These are phyloP conservation scores for Copidosoma floridanum DNA, from an alignment of 1,140 invertebrate species.

Conservation along the genomic window DNA sequence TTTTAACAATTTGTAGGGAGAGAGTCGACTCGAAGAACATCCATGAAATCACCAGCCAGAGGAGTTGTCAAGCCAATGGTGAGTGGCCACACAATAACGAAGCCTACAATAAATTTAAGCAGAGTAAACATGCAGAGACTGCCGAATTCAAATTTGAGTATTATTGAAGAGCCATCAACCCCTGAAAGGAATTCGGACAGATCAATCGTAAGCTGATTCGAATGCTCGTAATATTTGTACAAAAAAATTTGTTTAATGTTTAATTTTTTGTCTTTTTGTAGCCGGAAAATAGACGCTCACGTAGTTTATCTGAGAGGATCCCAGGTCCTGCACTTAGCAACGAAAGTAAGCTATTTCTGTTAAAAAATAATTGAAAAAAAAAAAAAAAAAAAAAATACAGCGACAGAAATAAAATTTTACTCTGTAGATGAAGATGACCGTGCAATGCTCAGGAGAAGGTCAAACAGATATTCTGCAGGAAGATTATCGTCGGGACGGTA, in stretches of 20 bases:
- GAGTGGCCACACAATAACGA: slow-evolving; percentile 52
- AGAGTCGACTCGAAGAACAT: slow-evolving; percentile 36
- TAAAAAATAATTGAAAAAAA: slow-evolving; percentile 2
- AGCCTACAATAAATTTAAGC: slow-evolving; percentile 52
- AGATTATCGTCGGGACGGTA: slow-evolving; percentile 30
- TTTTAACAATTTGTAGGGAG: slow-evolving; percentile 29
- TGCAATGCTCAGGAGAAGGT: slow-evolving; percentile 20
- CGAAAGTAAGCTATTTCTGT: slow-evolving; percentile 33
- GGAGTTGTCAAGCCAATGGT: slow-evolving; percentile 55
- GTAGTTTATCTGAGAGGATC: slow-evolving; percentile 42
- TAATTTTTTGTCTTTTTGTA: slow-evolving; percentile 14
- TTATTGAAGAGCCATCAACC: slow-evolving; percentile 42
- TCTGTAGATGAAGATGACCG: slow-evolving; percentile 29
- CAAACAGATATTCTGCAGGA: slow-evolving; percentile 31
- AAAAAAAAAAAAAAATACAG: background rate
- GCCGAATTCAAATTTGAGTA: slow-evolving; percentile 42
- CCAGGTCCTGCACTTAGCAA: slow-evolving; percentile 29
- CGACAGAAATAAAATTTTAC: background rate
- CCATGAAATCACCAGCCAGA: slow-evolving; percentile 47
- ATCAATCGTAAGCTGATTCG: slow-evolving; percentile 13
- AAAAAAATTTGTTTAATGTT: background rate
- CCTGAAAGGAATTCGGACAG: slow-evolving; percentile 25
- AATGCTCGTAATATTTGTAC: background rate
- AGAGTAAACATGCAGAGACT: slow-evolving; percentile 48
- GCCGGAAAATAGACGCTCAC: slow-evolving; percentile 33